Base-by-base conservation (phyloP, 2,888 invertebrate species). In the Ochropleura plecta region DNA sequence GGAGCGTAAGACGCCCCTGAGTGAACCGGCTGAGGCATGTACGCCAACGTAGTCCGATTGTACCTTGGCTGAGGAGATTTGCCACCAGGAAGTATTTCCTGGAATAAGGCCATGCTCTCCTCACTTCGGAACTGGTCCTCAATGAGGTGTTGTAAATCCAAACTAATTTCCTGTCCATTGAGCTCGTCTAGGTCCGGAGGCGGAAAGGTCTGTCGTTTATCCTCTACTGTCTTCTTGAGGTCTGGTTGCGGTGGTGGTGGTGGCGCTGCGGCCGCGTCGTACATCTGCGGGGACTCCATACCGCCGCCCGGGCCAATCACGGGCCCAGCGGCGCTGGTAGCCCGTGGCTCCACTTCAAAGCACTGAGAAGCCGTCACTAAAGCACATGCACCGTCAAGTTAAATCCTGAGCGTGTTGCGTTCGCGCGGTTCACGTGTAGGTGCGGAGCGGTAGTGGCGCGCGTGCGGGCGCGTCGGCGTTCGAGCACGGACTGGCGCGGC, bases 11-110 rank as follows among this genome's bases (percentile, higher is more conserved):
- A 97, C 10, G 97, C 97, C 14, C 98, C 98, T 79, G 98, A 98
- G 93, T 98, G 98, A 6, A 99, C 98, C 40, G 98, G 98, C 94
- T 99, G 99, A 0, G 99, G 99, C 98, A 99, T 98, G 90, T 99
- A 99, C 30, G 98, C 98, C 76, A 99, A 93, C 0, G 98, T 98
- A 44, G 98, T 98, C 79, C 98, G 95, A 5, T 98, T 97, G 88
- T 97, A 97, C 85, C 92, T 92, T 83, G 82, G 95, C 85, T 96
- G 95, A 18, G 96, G 96, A n/a, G 96, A 96, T 66, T 96, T 92
- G 51, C 96, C 96, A 7, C 96, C 96, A 42, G 96, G 98, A 42
- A 99, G 97, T 92, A 99, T 98, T 91, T 99, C 99, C 88, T 97
- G 98, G 94, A 99, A 98, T 60, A 99, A 97, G 53, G 98, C 98